Base-by-base conservation (phyloP, 1,140 invertebrate species). In the Lasioglossum albipes region DNA sequence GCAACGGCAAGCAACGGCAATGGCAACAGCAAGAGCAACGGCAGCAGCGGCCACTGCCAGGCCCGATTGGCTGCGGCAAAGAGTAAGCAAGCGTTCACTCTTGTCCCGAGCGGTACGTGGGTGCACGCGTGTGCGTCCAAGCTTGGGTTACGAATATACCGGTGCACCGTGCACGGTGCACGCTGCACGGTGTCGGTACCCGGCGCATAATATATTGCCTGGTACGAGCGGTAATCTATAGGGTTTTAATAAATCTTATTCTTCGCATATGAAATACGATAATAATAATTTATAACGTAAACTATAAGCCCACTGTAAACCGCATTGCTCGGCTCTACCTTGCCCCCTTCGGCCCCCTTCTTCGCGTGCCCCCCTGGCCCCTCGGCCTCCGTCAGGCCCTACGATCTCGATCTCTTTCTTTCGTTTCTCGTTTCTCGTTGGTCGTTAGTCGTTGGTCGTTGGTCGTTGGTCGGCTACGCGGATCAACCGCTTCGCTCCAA, bases 281-380 rank as follows among this genome's bases (percentile, higher is more conserved):
- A 93, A 92, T 93, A 92, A 93, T 92, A 92, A 92, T 93, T 93
- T 92, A 93, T 90, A 91, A 90, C 88, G 86, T 90, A 90, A 91
- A 92, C 91, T 92, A 90, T 91, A 91, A 92, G 89, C 85, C 89
- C 88, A 84, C 82, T 87, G 84, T 81, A 88, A 89, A 90, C 84
- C 84, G 76, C 75, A 78, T 82, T 75, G 80, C 75, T 71, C 62
- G 84, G 52, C 68, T 77, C 59, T 36, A n/a, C 31, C 52, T 54
- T 54, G 52, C 52, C 52, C 52, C 52, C 52, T 18, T 54, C 18
- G 16, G 52, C 4, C 52, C 18, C 52, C 52, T 20, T 54, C 6
- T 16, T 18, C 2, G 52, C 1, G 0, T 0, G 4, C 5, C 16
- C 18, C 22, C 61, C 52, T 22, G 27, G 13, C 59, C 18, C 31